A percentile compares a stretch with the other conserved stretches of the same genome.
phyloP scores from a whole-genome alignment of 2,888 invertebrate species.

The Serripes groenlandicus region DNA sequence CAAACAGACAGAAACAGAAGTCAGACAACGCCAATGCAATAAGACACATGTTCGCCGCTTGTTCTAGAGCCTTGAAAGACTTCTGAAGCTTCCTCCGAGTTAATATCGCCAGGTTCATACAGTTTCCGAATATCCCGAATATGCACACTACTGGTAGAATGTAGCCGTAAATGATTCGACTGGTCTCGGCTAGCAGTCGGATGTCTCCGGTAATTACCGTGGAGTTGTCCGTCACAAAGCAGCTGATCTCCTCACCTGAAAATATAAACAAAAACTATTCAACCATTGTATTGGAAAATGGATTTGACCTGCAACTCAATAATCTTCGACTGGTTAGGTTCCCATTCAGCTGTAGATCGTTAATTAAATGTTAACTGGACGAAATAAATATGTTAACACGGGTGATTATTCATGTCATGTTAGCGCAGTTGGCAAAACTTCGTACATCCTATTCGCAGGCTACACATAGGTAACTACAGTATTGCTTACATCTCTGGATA shows the following conservation, averaged over 20 bases:
- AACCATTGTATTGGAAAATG: too few species aligned
- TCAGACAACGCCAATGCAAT: constrained; percentile 93
- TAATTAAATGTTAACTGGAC: too few species aligned
- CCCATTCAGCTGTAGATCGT: too few species aligned
- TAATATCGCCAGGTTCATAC: constrained; percentile 92
- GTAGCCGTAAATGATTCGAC: constrained; percentile 75
- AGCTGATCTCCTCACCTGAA: constrained; percentile 51
- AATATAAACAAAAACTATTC: constrained; percentile 32
- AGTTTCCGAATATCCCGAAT: constrained; percentile 92
- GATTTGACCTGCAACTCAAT: too few species aligned
- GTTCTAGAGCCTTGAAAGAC: constrained; percentile 90
- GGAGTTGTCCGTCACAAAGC: constrained; percentile 48
- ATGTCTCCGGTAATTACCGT: constrained; percentile 55
- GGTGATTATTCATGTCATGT: too few species aligned
- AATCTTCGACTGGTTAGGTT: too few species aligned
- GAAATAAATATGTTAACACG: too few species aligned
- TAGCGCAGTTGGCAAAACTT: too few species aligned
- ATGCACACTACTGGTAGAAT: constrained; percentile 91
- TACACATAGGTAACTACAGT: too few species aligned
- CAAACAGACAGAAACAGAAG: constrained; percentile 87
- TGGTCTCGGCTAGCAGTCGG: constrained; percentile 67
- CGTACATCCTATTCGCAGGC: too few species aligned
- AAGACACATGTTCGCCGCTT: constrained; percentile 92
- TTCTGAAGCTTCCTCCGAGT: constrained; percentile 88
- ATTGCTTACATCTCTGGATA: too few species aligned